phyloP scores from a whole-genome alignment of 1,140 invertebrate genomes.

The Globodera rostochiensis region DNA sequence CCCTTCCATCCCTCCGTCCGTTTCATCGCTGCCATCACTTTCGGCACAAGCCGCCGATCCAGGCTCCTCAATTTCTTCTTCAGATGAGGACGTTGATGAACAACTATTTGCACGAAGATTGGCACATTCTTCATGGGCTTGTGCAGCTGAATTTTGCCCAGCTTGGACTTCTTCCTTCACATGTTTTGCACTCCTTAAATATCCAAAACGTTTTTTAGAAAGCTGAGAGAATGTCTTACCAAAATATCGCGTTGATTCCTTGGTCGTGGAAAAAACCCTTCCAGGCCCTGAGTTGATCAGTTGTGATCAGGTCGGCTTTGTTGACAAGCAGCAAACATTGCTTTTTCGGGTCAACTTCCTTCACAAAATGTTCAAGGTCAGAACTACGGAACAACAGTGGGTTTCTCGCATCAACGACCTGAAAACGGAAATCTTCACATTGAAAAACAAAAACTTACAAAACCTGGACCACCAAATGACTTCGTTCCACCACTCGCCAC shows the following conservation, averaged over 20 bases:
- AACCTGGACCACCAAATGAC: constrained; percentile 82
- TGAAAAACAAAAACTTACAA: constrained; percentile 20
- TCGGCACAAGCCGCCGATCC: background rate
- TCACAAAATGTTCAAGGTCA: constrained; percentile 91
- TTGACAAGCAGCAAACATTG: constrained; percentile 85
- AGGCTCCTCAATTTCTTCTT: background rate
- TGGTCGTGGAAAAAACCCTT: constrained; percentile 79
- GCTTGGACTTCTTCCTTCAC: background rate
- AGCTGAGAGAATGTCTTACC: constrained; percentile 61
- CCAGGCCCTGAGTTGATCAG: constrained; percentile 81
- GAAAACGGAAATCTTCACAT: constrained; percentile 65
- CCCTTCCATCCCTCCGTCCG: background rate
- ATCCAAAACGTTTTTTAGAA: background rate
- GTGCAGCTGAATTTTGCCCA: background rate
- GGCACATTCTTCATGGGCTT: background rate
- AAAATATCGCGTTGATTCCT: constrained; percentile 78
- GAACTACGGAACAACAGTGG: constrained; percentile 88
- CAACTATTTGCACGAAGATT: no score
- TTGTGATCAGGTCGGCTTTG: constrained; percentile 90
- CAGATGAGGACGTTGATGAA: background rate
- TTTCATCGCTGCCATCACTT: background rate
- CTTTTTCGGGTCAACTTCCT: constrained; percentile 78
- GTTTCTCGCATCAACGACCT: constrained; percentile 92
- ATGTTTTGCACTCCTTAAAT: constrained; percentile 14
- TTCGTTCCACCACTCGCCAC: constrained; percentile 95